Base-by-base conservation (phyloP, 1,140 invertebrate species). In the Temnothorax longispinosus region DNA sequence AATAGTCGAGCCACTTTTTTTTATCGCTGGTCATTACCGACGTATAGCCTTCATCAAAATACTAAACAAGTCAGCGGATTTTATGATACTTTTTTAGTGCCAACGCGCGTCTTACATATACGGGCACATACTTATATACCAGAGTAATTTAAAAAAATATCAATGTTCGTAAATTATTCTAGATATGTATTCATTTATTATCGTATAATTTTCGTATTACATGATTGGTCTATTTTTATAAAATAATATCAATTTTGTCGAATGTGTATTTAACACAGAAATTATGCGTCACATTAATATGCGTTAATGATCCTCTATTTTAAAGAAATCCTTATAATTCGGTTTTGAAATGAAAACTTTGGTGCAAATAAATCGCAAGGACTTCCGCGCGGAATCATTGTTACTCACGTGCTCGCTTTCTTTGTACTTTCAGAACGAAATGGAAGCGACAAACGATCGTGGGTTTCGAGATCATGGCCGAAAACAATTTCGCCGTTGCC, bases 361-460 rank as follows among this genome's bases (percentile, higher is more conserved):
- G 10, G 3, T n/a, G 18, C 6, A 6, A 81, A 44, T 7, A 44
- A 81, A 71, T 69, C 27, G 35, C 15, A 35, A 35, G 6, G 13
- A 13, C 11, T 15, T 11, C 15, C 15, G 13, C 11, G 18, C 41
- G 47, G 38, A 32, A 52, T 27, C 15, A 50, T n/a, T 15, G 50
- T 81, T 67, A 38, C n/a, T 84, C 41, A 84, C 1, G 0, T n/a
- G 35, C 56, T 0, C 27, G 15, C 15, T 38, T 64, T 11, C 77
- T 93, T 92, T 94, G 93, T 96, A 92, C 94, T 96, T 96, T 13
- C 97, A 99, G 99, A 96, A 99, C 99, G 92, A 99, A 99, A 96
- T 99, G 99, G 99, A 99, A 99, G 95, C 97, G 99, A 7, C 99
- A 99, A 95, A 99, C 99, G 3, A 99, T 99, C 0, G 99, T 99